Base-by-base conservation (phyloP, 1,140 invertebrate species). In the Nebria ingens region DNA sequence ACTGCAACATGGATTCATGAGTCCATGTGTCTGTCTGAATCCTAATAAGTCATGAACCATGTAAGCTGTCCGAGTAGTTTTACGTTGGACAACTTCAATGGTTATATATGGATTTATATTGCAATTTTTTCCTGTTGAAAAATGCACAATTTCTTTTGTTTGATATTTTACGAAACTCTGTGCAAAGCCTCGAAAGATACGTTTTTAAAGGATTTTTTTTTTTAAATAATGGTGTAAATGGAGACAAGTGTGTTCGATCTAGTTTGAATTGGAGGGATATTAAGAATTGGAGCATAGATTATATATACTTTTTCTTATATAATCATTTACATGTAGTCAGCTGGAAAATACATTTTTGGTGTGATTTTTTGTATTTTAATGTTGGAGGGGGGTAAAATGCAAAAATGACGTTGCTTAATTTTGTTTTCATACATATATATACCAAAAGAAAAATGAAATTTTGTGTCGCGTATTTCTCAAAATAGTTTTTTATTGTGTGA, bases 121-220 rank as follows among this genome's bases (percentile, higher is more conserved):
- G 40, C 40, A 45, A 45, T 12, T 45, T 45, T 45, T 45, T 45
- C 40, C 40, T 45, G 40, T 45, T 45, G 40, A 45, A 45, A 45
- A 45, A 45, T 45, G 40, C 40, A 45, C 17, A 34, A 34, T 34
- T 34, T n/a, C n/a, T 45, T 9, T 17, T 45, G 9, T 45, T 17
- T 12, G 9, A 6, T 11, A 11, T 45, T 4, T 45, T 3, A 45
- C 15, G 40, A 45, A 45, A 45, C 40, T 6, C 25, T 45, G 17
- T 9, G 17, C 6, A 45, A 17, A 45, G 40, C 40, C 40, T 45
- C 40, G 15, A 12, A 17, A 17, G 40, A 34, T 45, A 17, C n/a
- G n/a, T n/a, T n/a, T n/a, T n/a, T n/a, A n/a, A n/a, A n/a, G n/a
- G n/a, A n/a, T n/a, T n/a, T n/a, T n/a, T n/a, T n/a, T n/a, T n/a